These are phyloP conservation scores for Plebejus anna DNA, from an alignment of 2,888 invertebrate genomes.

Conservation along the genomic window DNA sequence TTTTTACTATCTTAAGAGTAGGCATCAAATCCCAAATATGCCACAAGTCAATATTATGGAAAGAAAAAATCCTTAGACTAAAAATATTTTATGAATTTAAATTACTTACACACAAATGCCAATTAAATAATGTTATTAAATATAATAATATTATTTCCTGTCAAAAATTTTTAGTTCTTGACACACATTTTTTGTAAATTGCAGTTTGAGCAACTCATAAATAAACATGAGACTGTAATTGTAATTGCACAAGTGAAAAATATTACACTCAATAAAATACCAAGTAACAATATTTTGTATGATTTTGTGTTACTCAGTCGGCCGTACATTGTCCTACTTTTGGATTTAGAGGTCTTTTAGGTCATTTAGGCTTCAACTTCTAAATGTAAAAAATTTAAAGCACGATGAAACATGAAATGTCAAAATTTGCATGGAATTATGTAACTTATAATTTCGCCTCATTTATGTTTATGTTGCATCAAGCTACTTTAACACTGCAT, in stretches of 20 bases:
- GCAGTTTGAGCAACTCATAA: conserved; percentile 10
- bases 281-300: not conserved
- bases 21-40: not conserved
- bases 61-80: not conserved
- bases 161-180: not conserved
- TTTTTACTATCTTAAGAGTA: not conserved
- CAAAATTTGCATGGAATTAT: no score
- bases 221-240: conserved; percentile 9
- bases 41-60: not conserved
- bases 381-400: no score
- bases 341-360: not conserved
- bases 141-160: not conserved
- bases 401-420: no score
- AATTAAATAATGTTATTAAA: not conserved
- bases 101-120: not conserved
- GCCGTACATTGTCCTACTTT: not conserved
- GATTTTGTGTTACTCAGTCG: not conserved
- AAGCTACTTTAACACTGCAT: no score
- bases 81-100: not conserved
- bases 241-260: conserved; percentile 7
- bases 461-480: no score
- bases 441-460: no score
- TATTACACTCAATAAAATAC: conserved; percentile 9
- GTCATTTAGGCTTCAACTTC: no score
- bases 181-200: conserved; percentile 12